phyloP scores from a whole-genome alignment of 2,888 invertebrate genomes.

The Melanostoma scalare region DNA sequence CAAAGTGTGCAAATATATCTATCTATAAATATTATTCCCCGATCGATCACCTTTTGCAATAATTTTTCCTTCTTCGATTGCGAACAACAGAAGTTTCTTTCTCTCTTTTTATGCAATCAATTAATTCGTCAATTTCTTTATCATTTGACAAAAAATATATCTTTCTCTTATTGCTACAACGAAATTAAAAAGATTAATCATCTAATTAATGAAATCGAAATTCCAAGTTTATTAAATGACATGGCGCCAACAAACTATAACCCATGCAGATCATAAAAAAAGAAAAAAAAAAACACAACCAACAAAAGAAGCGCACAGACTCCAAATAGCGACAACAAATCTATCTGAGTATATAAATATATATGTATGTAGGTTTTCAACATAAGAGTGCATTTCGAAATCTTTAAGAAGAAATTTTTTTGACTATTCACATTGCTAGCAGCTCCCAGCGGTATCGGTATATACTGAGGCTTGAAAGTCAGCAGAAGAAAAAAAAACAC shows the following conservation, averaged over 20 bases:
- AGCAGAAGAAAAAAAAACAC: slow-evolving; percentile 28
- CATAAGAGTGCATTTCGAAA: slow-evolving; percentile 59
- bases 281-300: slow-evolving; percentile 4
- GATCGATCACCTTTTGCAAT: slow-evolving; percentile 50
- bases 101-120: slow-evolving; percentile 53
- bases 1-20: neutral
- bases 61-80: neutral
- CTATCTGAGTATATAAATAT: slow-evolving; percentile 1
- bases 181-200: slow-evolving; percentile 53
- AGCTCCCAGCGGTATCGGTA: slow-evolving; percentile 19
- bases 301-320: slow-evolving; percentile 2
- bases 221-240: slow-evolving; percentile 47
- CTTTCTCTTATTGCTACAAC: slow-evolving; percentile 14
- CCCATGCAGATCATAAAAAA: slow-evolving; percentile 63
- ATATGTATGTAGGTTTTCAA: slow-evolving; percentile 11
- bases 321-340: neutral
- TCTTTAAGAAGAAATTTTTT: slow-evolving; percentile 25
- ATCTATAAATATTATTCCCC: slow-evolving; percentile 10
- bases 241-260: slow-evolving; percentile 63
- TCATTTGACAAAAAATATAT: slow-evolving; percentile 23
- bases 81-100: slow-evolving; percentile 19
- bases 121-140: slow-evolving; percentile 34
- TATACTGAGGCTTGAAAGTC: slow-evolving; percentile 17
- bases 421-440: slow-evolving; percentile 2
- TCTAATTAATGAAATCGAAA: slow-evolving; percentile 65